Evolutionary conservation across 2,113 vertebrate species (phyloP), one percentile per base, ranked within the genome.

Genomic region (Hystrix brachyura): DNA sequence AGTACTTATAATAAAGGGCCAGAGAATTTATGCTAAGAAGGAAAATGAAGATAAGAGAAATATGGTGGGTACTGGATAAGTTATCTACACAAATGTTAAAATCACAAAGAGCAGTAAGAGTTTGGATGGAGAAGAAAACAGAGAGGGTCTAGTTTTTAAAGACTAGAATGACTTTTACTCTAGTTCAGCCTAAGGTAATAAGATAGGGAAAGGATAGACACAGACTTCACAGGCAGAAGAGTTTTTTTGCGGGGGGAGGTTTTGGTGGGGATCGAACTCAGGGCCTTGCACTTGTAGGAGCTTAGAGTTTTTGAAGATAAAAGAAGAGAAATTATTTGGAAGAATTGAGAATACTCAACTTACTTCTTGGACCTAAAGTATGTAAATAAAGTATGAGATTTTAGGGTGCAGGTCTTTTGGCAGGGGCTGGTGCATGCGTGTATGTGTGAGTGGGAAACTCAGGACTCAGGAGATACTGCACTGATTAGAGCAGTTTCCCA

Each of bases 111-210:
- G n/a, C 5, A 14, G 1, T 43, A 86, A 65, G 18, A 74, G 34
- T 83, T 27, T 92, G 34, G 55, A 65, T 65, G 34, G 46, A 91
- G 79, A 97, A 96, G 34, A 87, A 86, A 93, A 96, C 60, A 79
- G 27, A 71, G 34, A 88, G 51, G 14, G 81, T 29, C 17, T 48
- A 91, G 17, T 57, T n/a, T 86, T 88, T 80, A 87, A 94, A 85
- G 18, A 88, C 51, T 1, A 78, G 64, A 91, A 93, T 60, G 46
- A 65, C 38, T 67, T 53, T 53, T 79, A 76, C 74, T 76, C 13
- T 78, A 94, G 53, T 86, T 95, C 13, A 69, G 27, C 81, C 29
- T 74, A 62, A 94, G 32, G 32, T 92, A 90, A 86, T 78, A 62
- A 69, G n/a, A 29, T 11, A 86, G 7, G 15, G 14, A 34, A 65